Conservation (phyloP, 2,797 vertebrate genomes). For the Sphenopsis melanotis region DNA sequence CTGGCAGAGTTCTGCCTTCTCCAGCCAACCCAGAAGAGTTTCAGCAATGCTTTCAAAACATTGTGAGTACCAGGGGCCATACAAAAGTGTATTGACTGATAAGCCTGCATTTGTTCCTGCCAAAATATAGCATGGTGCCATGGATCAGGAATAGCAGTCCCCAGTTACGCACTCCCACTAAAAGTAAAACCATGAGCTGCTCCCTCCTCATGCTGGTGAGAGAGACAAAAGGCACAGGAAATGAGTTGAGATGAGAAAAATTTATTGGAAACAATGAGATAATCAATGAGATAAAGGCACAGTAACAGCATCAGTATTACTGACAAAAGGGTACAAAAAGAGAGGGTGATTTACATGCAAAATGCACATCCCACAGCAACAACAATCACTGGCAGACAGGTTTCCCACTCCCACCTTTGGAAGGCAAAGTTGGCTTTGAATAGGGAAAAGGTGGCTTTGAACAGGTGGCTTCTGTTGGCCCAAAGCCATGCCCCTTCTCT, state of each 20-base stretch:
- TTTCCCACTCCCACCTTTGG: neutral
- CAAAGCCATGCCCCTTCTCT: neutral
- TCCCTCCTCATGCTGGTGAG: neutral
- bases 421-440: neutral
- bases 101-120: neutral
- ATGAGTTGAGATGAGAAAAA: neutral
- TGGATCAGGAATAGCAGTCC: neutral
- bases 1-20: neutral
- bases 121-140: neutral
- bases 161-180: neutral
- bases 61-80: neutral
- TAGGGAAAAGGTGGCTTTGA: neutral
- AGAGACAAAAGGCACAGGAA: neutral
- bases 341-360: neutral
- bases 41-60: neutral
- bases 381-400: neutral
- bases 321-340: neutral
- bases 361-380: neutral
- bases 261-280: neutral
- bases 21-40: neutral
- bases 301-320: neutral
- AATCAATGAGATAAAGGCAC: neutral
- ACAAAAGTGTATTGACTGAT: neutral
- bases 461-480: neutral
- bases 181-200: fast-evolving